Base-by-base conservation (phyloP, 2,113 vertebrate genomes). In the Eulacestoma nigropectus region DNA sequence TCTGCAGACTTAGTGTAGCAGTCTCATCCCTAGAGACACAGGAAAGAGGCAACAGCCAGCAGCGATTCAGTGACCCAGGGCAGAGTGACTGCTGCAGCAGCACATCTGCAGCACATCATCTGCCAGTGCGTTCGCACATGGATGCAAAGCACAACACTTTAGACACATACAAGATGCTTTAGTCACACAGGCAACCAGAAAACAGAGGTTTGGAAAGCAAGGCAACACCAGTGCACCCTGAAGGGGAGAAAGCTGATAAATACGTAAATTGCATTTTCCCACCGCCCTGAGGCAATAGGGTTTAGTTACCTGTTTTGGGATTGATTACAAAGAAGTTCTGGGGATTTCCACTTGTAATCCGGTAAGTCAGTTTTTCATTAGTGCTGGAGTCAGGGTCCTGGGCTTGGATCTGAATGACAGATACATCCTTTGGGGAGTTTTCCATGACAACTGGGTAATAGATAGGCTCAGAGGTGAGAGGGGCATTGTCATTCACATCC, bases 311-410 rank as follows among this genome's bases (percentile, higher is more conserved):
- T 96, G 98, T 99, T 95, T 98, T 99, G 37, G 98, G 56, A 92
- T 99, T 99, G 97, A 99, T 99, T 74, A 97, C 98, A 64, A 99
- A 99, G 97, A 99, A 99, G 93, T 99, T 99, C 98, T 99, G 99
- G 14, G 99, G 99, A 95, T 99, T 99, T 78, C 99, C 99, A 55
- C 99, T 99, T 86, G 99, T 98, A 95, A 99, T 99, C 82, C 98
- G 97, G 96, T 99, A 99, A 39, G 88, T 98, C 91, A 99, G 97
- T 47, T 97, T 98, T 44, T 98, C 99, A 49, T 97, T 92, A 30
- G 97, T 97, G 35, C 94, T 98, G 33, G 98, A 98, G 62, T 99
- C 99, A 2, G 99, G 99, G 95, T 99, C 99, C 92, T 99, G 98
- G 25, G 99, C 99, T 73, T 99, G 98, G 82, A 99, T 99, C 96